A percentile compares a stretch with the other conserved stretches of the same genome.
Conservation (phyloP, 2,888 invertebrate genomes). For the Agrochola lychnidis region DNA sequence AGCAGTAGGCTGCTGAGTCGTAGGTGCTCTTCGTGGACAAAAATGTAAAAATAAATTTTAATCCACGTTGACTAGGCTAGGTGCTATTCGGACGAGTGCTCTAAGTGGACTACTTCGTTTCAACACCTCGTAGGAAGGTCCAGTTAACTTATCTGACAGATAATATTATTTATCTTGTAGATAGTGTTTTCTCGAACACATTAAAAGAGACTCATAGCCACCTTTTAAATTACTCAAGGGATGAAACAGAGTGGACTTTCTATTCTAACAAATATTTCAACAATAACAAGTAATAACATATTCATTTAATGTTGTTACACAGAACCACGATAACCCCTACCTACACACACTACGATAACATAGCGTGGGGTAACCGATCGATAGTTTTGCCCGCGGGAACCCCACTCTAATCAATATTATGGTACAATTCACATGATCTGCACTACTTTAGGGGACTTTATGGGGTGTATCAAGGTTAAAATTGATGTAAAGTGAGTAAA, state of each 20-base stretch:
- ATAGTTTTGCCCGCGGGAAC: conserved; percentile 65
- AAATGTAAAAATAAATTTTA: no score
- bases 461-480: conserved; percentile 45
- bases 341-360: conserved; percentile 32
- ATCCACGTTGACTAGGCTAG: no score
- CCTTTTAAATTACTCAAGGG: not conserved
- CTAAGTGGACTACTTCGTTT: no score
- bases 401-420: conserved; percentile 57
- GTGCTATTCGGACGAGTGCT: no score
- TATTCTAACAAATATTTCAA: conserved; percentile 5
- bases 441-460: conserved; percentile 35
- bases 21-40: no score
- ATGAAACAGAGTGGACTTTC: not conserved
- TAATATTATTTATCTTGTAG: not conserved
- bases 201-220: not conserved
- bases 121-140: no score
- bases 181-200: not conserved
- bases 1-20: no score
- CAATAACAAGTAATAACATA: not conserved
- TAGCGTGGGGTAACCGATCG: conserved; percentile 49
- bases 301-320: conserved; percentile 11
- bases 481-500: conserved; percentile 17
- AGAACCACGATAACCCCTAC: conserved; percentile 10
- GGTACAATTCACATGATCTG: conserved; percentile 46
- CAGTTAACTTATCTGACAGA: not conserved